Conservation (phyloP, 2,888 invertebrate genomes). For the Oxycera nigricornis region DNA sequence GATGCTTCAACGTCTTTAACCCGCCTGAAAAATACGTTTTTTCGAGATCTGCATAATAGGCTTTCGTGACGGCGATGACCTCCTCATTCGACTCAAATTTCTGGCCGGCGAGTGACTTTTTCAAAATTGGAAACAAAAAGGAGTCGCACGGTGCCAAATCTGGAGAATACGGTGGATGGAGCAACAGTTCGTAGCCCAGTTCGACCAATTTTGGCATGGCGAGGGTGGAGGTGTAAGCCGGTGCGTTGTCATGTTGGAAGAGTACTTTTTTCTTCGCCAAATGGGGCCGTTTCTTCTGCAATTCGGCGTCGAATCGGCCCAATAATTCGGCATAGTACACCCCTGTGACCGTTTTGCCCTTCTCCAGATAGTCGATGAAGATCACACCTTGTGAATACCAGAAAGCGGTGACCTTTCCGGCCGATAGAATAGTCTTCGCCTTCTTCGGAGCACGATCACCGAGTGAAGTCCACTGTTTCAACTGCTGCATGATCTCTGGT, state of each 20-base stretch:
- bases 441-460: too few relatives aligned
- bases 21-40: neutral
- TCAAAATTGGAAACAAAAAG: too few relatives aligned
- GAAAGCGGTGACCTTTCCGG: neutral
- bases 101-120: neutral
- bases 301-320: neutral
- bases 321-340: neutral
- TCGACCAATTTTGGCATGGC: neutral
- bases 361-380: too few relatives aligned
- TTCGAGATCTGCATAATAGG: neutral
- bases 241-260: neutral
- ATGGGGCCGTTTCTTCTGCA: constrained; percentile 5
- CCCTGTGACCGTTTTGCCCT: constrained; percentile 18
- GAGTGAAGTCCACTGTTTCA: neutral
- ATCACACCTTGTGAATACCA: neutral
- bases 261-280: constrained; percentile 4
- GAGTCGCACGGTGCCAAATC: too few relatives aligned
- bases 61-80: neutral
- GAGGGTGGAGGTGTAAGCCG: neutral
- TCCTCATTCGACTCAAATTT: neutral
- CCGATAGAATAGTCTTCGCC: too few relatives aligned
- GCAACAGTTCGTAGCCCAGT: neutral
- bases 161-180: neutral
- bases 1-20: neutral
- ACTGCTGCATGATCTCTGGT: neutral